Percentiles rank a stretch among this genome's conserved stretches.
phyloP scores from a whole-genome alignment of 2,888 invertebrate genomes.

The Watsonalla cultraria region DNA sequence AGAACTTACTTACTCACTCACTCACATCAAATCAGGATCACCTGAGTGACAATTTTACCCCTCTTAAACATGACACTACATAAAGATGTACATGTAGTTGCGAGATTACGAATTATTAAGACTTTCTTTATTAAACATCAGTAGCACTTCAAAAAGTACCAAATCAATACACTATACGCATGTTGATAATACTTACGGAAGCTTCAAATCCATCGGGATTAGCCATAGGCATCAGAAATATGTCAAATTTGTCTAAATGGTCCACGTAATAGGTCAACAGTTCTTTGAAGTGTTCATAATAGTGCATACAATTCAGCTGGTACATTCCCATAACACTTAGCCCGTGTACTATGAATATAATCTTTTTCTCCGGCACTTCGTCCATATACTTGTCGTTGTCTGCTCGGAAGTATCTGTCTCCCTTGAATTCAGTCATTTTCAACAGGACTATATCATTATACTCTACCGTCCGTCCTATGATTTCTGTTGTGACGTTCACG shows the following conservation, averaged over 20 bases:
- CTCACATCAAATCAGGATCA: too few relatives aligned
- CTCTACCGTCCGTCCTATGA: constrained; percentile 46
- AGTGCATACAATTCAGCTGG: constrained; percentile 20
- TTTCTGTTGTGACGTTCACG: constrained; percentile 37
- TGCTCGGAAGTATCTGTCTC: constrained; percentile 29
- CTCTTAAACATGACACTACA: too few relatives aligned
- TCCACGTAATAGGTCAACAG: constrained; percentile 43
- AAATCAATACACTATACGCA: too few relatives aligned
- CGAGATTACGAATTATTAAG: too few relatives aligned
- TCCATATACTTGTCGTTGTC: constrained; percentile 44
- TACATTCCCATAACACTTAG: constrained; percentile 46
- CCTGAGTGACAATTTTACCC: too few relatives aligned
- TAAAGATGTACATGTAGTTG: too few relatives aligned
- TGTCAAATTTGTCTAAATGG: constrained; percentile 59
- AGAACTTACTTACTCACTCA: too few relatives aligned
- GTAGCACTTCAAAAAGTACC: too few relatives aligned
- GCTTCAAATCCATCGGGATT: constrained; percentile 55
- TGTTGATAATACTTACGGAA: constrained; percentile 6
- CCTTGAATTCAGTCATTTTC: constrained; percentile 30
- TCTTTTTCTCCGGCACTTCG: constrained; percentile 50
- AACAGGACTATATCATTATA: constrained; percentile 55
- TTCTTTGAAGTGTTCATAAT: constrained; percentile 15
- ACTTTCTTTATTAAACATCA: too few relatives aligned
- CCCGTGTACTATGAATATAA: constrained; percentile 62
- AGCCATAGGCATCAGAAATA: constrained; percentile 60